Base-by-base conservation (phyloP, 2,797 vertebrate genomes). In the Eupleurogrammus muticus region DNA sequence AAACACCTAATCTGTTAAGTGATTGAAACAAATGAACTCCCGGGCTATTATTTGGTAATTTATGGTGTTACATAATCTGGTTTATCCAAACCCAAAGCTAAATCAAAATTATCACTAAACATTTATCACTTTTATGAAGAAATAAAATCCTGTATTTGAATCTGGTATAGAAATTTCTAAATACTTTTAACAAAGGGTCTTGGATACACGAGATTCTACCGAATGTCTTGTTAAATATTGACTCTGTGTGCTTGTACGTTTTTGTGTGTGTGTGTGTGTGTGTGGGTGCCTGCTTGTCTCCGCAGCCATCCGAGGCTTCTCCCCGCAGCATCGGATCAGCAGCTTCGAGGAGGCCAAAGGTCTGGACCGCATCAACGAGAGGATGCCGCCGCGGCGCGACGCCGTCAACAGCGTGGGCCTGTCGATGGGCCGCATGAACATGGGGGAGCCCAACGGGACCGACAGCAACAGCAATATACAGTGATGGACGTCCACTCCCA, bases 381-480 rank as follows among this genome's bases (percentile, higher is more conserved):
- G 95, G 77, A 95, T 95, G 95, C 95, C 95, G 0, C 95, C 95
- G 0, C 90, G 95, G 1, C 91, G 93, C 3, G 94, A 95, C 1
- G 90, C 76, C 17, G 91, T 95, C 80, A 94, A 93, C 92, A 94
- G 93, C 9, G 92, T 95, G 85, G 94, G 94, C 28, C 83, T 94
- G 79, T 94, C 94, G 13, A 94, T 95, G 93, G 93, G 94, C 58
- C 92, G 93, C 80, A 94, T 95, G 93, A 94, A 94, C 90, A 92
- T 94, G 92, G 91, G 91, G 3, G 94, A 95, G 83, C 91, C 94
- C 86, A 95, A 95, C 12, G 95, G 95, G 69, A 95, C 94, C 28
- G 95, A 95, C 75, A 95, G 91, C 92, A 95, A 95, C 93, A 95
- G 95, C 92, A 95, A 95, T 92, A 94, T 95, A 81, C 93, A 95